phyloP scores from a whole-genome alignment of 1,140 invertebrate species.

The Phenacoccus solenopsis region DNA sequence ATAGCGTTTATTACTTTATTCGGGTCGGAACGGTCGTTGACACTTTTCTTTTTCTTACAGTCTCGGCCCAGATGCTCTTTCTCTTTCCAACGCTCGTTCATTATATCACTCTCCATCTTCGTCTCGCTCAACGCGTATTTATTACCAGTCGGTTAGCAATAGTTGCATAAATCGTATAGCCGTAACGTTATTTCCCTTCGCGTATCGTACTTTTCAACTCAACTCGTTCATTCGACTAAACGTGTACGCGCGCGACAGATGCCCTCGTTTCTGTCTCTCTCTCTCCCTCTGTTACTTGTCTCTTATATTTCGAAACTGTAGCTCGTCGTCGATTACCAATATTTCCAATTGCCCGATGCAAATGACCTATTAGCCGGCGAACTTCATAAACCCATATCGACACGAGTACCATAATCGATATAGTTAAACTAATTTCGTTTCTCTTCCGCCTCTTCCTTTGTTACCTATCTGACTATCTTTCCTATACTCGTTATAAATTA shows the following conservation, averaged over 20 bases:
- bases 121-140: not conserved
- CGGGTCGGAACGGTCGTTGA: constrained; percentile 9
- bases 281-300: constrained; percentile 18
- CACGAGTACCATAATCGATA: no score
- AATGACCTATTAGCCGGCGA: no score
- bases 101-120: not conserved
- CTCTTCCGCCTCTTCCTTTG: no score
- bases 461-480: no score
- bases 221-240: not conserved
- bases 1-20: constrained; percentile 2
- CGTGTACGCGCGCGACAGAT: constrained; percentile 4
- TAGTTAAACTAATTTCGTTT: no score
- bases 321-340: not conserved
- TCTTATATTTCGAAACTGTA: constrained; percentile 14
- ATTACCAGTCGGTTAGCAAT: constrained; percentile 12
- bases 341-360: no score
- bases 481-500: no score
- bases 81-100: constrained; percentile 13
- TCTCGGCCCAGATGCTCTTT: not conserved
- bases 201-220: not conserved
- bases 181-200: constrained; percentile 19
- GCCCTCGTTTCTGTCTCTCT: constrained; percentile 5
- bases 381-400: no score
- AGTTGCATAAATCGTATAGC: constrained; percentile 11
- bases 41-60: constrained; percentile 4